A percentile compares a stretch with the other conserved stretches of the same genome.
Evolutionary conservation across 1,140 invertebrate species (phyloP).

Genomic region (Pseudomyrmex dendroicus): DNA sequence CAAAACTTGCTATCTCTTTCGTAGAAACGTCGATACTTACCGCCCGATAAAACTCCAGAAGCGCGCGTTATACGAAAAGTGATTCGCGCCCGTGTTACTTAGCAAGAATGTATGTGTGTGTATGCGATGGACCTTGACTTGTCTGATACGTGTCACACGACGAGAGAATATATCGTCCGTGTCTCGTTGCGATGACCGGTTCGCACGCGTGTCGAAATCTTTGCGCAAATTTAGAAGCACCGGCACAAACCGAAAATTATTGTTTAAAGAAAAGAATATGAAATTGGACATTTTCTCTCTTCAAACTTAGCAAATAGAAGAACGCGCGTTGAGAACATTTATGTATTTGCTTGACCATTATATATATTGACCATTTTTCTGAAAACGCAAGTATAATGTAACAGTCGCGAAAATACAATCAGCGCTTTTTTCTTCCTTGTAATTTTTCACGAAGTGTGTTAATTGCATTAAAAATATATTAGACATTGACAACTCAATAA

Average conservation of each 20-base stretch:
- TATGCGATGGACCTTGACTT: conserved; percentile 73
- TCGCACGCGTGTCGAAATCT: conserved; percentile 15
- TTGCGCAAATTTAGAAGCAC: conserved; percentile 54
- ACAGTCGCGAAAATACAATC: no score
- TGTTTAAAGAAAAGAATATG: neutral
- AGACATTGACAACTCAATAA: no score
- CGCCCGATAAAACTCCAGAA: neutral
- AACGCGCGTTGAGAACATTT: neutral
- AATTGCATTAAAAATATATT: no score
- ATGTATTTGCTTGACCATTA: no score
- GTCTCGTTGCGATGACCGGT: conserved; percentile 37
- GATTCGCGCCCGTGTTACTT: conserved; percentile 32
- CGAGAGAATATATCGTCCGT: conserved; percentile 13
- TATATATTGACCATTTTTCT: no score
- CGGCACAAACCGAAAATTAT: neutral
- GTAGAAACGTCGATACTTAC: no score
- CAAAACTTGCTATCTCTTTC: neutral
- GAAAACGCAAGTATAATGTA: no score
- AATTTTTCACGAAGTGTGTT: no score
- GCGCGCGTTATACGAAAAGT: neutral
- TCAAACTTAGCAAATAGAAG: no score
- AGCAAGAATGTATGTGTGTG: conserved; percentile 55
- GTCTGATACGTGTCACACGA: conserved; percentile 41
- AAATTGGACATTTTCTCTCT: neutral
- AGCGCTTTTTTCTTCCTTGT: no score